Base-by-base conservation (phyloP, 2,113 vertebrate species). In the Eulacestoma nigropectus region DNA sequence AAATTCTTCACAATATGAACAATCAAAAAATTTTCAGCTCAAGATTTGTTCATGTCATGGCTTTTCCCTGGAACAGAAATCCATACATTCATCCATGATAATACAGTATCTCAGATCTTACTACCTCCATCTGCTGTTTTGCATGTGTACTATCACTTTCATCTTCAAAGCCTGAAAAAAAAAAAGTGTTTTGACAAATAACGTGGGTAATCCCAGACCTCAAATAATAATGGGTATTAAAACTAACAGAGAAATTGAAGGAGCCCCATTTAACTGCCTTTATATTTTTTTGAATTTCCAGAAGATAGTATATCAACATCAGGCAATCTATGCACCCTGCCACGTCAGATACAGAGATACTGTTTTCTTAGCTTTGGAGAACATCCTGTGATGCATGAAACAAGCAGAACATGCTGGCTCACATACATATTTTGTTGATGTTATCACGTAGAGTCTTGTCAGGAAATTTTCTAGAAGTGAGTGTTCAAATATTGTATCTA, bases 61-160 rank as follows among this genome's bases (percentile, higher is more conserved):
- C 23, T 91, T 87, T 89, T 89, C 53, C 10, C 33, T 89, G 50
- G 9, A 72, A 84, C 23, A 75, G 42, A 82, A 94, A 78, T 72
- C 9, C 25, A 39, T 55, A 56, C 26, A 49, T 50, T 76, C 16
- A 39, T 50, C 20, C 3, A 23, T 60, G 18, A 68, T 52, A 85
- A 75, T 13, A 25, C 21, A 10, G 18, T 73, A 62, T 79, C 49
- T 91, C 62, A 82, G 42, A 73, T 56, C 53, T 93, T 93, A 94
- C 49, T 95, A 42, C 33, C 84, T 75, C 93, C 84, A 85, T 89
- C 91, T 95, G 74, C 73, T 89, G 77, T 79, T 94, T 87, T 64
- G 30, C 53, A 62, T 7, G 2, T 55, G 65, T 62, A 87, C 25
- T 72, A 60, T 92, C 77, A 87, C 29, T 82, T 87, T 60, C 23